Evolutionary conservation across 1,140 invertebrate genomes (phyloP).

Genomic region (Zaprionus kolodkinae): DNA sequence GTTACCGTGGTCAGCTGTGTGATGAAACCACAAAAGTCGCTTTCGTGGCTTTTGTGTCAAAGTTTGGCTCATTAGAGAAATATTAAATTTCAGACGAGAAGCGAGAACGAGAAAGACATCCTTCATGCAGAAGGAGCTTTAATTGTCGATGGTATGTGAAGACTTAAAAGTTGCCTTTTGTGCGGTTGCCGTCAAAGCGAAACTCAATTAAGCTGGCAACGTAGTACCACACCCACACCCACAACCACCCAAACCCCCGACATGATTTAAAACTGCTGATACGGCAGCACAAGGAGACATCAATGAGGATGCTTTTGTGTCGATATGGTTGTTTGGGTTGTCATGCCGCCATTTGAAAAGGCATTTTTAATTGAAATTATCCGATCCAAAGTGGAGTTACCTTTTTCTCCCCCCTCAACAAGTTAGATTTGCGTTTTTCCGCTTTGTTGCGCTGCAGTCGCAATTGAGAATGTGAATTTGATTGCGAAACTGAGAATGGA

Average conservation of each 20-base stretch:
- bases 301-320: slow-evolving; percentile 66
- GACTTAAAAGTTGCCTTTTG: slow-evolving; percentile 80
- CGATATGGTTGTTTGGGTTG: slow-evolving; percentile 48
- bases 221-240: too few relatives aligned
- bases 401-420: slow-evolving; percentile 27
- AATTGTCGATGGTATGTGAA: slow-evolving; percentile 74
- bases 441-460: slow-evolving; percentile 59
- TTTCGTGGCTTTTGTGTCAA: slow-evolving; percentile 24
- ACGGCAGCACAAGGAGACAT: slow-evolving; percentile 79
- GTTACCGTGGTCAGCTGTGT: slow-evolving; percentile 55
- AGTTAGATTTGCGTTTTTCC: slow-evolving; percentile 68
- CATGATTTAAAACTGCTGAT: slow-evolving; percentile 77
- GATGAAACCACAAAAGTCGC: slow-evolving; percentile 61
- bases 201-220: slow-evolving; percentile 76
- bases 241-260: too few relatives aligned
- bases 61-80: slow-evolving; percentile 68
- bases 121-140: slow-evolving; percentile 47
- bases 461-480: slow-evolving; percentile 3
- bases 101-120: slow-evolving; percentile 12
- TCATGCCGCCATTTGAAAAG: slow-evolving; percentile 61
- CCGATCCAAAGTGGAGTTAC: slow-evolving; percentile 55
- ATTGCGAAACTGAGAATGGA: background rate
- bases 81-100: slow-evolving; percentile 70
- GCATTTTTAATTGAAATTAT: slow-evolving; percentile 83
- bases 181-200: slow-evolving; percentile 81